A percentile compares a stretch with the other conserved stretches of the same genome.
Conservation (phyloP, 1,140 invertebrate genomes). For the Hypsibius dujardini region DNA sequence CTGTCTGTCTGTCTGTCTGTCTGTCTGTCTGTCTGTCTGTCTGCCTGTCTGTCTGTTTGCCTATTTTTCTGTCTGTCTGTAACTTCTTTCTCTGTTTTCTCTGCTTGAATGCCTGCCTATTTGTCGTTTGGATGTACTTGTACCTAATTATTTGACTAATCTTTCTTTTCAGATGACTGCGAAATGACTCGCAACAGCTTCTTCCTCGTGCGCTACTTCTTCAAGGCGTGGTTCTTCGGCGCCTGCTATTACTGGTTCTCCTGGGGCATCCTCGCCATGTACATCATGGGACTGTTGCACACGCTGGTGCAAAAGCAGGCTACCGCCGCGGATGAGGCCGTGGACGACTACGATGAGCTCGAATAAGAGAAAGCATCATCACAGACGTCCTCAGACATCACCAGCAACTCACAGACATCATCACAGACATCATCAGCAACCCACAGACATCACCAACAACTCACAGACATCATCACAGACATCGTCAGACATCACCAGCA, state of each 20-base stretch:
- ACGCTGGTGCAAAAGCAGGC: neutral
- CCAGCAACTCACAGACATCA: too few relatives aligned
- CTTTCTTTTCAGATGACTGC: slow-evolving; percentile 29
- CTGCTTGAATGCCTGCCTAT: neutral
- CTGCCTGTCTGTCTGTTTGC: too few relatives aligned
- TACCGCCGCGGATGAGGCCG: neutral
- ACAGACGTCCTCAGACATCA: too few relatives aligned
- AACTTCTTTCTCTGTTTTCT: too few relatives aligned
- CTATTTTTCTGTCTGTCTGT: too few relatives aligned
- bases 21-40: too few relatives aligned
- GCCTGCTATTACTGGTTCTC: slow-evolving; percentile 34
- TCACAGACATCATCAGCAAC: too few relatives aligned
- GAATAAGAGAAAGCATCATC: neutral
- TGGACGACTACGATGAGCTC: neutral
- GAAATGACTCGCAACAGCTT: slow-evolving; percentile 31
- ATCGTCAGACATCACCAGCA: too few relatives aligned
- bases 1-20: too few relatives aligned
- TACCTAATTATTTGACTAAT: slow-evolving; percentile 8
- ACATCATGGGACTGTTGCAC: neutral
- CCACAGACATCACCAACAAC: too few relatives aligned
- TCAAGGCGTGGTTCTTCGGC: slow-evolving; percentile 37
- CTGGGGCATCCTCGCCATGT: slow-evolving; percentile 30
- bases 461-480: too few relatives aligned
- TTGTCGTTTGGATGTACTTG: neutral
- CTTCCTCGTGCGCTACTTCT: slow-evolving; percentile 34